phyloP scores from a whole-genome alignment of 1,140 invertebrate species.

The Macrobrachium nipponense region DNA sequence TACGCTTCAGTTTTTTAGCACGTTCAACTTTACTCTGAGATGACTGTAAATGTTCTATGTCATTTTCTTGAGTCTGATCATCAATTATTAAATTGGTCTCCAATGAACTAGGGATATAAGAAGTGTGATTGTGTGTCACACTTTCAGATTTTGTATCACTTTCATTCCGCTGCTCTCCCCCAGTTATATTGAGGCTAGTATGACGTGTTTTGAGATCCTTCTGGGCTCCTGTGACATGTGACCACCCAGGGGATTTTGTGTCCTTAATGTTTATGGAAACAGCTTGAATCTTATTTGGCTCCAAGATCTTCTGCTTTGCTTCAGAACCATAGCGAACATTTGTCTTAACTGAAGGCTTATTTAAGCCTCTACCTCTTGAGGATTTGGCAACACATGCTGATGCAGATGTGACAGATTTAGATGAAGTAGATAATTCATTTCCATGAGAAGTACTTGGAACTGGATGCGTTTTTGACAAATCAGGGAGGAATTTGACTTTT shows the following conservation, averaged over 20 bases:
- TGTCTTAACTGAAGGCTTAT: not conserved
- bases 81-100: constrained; percentile 35
- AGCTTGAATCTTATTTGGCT: constrained; percentile 5
- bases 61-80: constrained; percentile 42
- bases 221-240: constrained; percentile 42
- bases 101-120: not conserved
- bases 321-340: constrained; percentile 39
- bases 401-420: not conserved
- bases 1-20: constrained; percentile 22
- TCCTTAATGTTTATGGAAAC: constrained; percentile 32
- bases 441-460: not conserved
- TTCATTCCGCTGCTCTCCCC: constrained; percentile 26
- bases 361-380: not conserved
- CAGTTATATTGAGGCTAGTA: constrained; percentile 35
- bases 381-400: not conserved
- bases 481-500: constrained; percentile 24
- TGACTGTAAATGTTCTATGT: constrained; percentile 30
- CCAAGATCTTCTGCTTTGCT: constrained; percentile 13
- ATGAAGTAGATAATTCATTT: not conserved
- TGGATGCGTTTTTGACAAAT: not conserved
- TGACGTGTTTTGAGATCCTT: constrained; percentile 34
- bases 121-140: not conserved
- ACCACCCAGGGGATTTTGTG: constrained; percentile 47
- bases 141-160: constrained; percentile 24
- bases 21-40: constrained; percentile 37